These are phyloP conservation scores for Mormyrus proboscirostris DNA, from an alignment of 2,797 vertebrate species.

Conservation along the genomic window DNA sequence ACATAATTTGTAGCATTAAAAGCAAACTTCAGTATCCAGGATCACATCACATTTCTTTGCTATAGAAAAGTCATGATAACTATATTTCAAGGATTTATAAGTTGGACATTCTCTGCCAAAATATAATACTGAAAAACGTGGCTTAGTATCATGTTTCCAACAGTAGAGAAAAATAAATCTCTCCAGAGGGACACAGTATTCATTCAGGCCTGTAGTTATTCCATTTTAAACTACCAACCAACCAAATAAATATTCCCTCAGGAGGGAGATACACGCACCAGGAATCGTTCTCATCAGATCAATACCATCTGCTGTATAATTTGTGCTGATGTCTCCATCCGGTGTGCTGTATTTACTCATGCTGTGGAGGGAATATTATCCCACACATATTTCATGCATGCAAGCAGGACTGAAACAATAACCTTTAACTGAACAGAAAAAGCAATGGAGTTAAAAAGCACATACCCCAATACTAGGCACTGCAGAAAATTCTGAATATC, in stretches of 20 bases:
- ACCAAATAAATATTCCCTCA: conserved; percentile 16
- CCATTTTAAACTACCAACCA: conserved; percentile 13
- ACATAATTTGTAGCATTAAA: not conserved
- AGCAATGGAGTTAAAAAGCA: not conserved
- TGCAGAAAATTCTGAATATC: not conserved
- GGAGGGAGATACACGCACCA: conserved; percentile 6
- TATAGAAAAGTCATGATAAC: not conserved
- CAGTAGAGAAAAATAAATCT: conserved; percentile 19
- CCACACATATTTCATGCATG: conserved; percentile 31
- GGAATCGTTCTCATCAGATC: conserved; percentile 22
- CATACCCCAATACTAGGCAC: not conserved
- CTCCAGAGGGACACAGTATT: not conserved
- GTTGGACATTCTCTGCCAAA: not conserved
- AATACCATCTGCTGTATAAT: conserved; percentile 44
- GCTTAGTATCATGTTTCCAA: conserved; percentile 8
- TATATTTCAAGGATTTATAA: not conserved
- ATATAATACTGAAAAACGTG: not conserved
- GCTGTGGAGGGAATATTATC: conserved; percentile 44
- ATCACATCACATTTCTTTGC: not conserved
- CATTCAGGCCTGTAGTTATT: not conserved
- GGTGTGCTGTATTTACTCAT: conserved; percentile 38
- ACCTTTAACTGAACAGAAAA: conserved; percentile 11
- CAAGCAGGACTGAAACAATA: not conserved
- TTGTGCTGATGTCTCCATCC: conserved; percentile 45
- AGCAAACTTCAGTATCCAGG: not conserved